These are phyloP conservation scores for Nomada ruficornis DNA, from an alignment of 2,888 invertebrate species.

Conservation along the genomic window DNA sequence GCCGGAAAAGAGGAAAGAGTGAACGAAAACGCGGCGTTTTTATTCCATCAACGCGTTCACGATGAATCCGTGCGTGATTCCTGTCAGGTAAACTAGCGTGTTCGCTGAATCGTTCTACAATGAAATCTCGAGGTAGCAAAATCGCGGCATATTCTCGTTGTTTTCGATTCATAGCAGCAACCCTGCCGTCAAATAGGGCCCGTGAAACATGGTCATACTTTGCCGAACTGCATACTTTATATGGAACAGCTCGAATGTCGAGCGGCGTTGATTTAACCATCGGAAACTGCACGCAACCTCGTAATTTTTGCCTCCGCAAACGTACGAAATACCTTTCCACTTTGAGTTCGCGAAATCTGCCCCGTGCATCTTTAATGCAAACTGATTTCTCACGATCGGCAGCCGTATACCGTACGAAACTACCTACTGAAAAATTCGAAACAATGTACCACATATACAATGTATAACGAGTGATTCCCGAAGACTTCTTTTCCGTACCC, in stretches of 20 bases:
- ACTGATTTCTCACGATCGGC: constrained; percentile 19
- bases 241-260: background rate
- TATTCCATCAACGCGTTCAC: background rate
- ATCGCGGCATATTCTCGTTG: background rate
- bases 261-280: background rate
- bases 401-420: background rate
- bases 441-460: background rate
- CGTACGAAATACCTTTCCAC: background rate
- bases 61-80: constrained; percentile 10
- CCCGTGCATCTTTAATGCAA: background rate
- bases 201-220: background rate
- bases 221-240: background rate
- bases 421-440: background rate
- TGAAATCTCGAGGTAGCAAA: background rate
- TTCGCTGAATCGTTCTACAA: background rate
- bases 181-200: background rate
- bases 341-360: background rate
- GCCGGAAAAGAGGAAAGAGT: constrained; percentile 9
- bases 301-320: background rate
- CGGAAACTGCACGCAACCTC: background rate
- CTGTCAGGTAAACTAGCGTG: background rate
- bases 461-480: background rate
- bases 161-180: background rate
- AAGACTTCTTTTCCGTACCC: background rate
- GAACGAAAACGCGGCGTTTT: constrained; percentile 17